These are phyloP conservation scores for Agonopterix heracliana DNA, from an alignment of 2,888 invertebrate species.

Conservation along the genomic window DNA sequence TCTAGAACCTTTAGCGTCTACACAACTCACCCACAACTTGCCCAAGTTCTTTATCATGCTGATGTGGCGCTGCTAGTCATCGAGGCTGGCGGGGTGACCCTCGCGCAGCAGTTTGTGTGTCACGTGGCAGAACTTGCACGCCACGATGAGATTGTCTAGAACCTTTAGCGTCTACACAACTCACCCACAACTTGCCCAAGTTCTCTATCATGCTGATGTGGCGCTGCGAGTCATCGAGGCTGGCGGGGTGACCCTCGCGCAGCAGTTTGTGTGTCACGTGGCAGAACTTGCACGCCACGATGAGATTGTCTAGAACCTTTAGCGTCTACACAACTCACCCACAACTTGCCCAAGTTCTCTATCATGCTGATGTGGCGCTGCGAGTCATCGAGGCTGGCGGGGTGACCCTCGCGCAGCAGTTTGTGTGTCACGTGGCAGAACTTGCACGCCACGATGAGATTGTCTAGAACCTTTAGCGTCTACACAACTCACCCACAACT, in stretches of 20 bases:
- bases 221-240: conserved; percentile 89
- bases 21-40: conserved; percentile 86
- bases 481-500: conserved; percentile 84
- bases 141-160: conserved; percentile 95
- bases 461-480: too few species aligned
- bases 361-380: too few species aligned
- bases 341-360: too few species aligned
- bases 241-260: conserved; percentile 95
- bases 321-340: conserved; percentile 75
- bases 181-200: conserved; percentile 94
- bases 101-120: conserved; percentile 97
- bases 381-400: conserved; percentile 89
- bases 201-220: conserved; percentile 88
- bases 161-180: conserved; percentile 31
- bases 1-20: conserved; percentile 80
- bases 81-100: conserved; percentile 91
- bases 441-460: conserved; percentile 99
- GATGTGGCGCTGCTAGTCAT: conserved; percentile 89
- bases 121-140: conserved; percentile 99
- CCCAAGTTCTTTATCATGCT: conserved; percentile 90
- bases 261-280: conserved; percentile 97
- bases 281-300: conserved; percentile 99
- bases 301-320: conserved; percentile 87
- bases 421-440: conserved; percentile 99
- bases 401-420: conserved; percentile 95